Evolutionary conservation across 2,113 vertebrate species (phyloP).

Genomic region (Cricetomys ansorgei): DNA sequence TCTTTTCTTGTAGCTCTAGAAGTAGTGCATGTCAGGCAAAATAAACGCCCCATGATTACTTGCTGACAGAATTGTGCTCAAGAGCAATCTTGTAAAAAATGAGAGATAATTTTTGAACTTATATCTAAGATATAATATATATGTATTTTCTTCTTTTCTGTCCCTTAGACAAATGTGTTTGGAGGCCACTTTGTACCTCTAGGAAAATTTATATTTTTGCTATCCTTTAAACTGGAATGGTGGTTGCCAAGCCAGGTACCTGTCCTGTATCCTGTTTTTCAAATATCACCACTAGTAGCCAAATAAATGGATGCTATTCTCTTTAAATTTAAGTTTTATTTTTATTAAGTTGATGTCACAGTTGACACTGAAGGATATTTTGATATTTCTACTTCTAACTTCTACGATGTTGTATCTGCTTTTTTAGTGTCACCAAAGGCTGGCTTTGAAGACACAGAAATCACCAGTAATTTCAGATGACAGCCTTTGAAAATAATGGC

Average conservation of each 20-base stretch:
- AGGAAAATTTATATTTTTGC: background rate
- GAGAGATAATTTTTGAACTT: background rate
- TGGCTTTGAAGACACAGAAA: constrained; percentile 4
- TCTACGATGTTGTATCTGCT: background rate
- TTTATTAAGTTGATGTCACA: background rate
- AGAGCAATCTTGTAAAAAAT: background rate
- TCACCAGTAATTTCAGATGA: constrained; percentile 40
- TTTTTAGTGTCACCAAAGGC: background rate
- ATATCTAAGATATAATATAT: background rate
- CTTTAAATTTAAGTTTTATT: constrained; percentile 10
- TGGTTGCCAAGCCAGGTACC: background rate
- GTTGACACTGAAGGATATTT: background rate
- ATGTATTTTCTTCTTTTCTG: background rate
- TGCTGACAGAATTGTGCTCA: background rate
- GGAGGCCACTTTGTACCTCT: background rate
- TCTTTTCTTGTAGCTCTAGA: background rate
- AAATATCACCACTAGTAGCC: background rate
- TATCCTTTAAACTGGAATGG: background rate
- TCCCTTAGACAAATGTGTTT: background rate
- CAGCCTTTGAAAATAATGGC: constrained; percentile 47
- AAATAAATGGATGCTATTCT: background rate
- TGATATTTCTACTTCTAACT: constrained; percentile 29
- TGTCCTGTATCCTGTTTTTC: background rate
- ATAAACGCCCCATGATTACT: background rate
- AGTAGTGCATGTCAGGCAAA: background rate